Conservation (phyloP, 2,113 vertebrate species). For the Microcebus lehilahytsara region DNA sequence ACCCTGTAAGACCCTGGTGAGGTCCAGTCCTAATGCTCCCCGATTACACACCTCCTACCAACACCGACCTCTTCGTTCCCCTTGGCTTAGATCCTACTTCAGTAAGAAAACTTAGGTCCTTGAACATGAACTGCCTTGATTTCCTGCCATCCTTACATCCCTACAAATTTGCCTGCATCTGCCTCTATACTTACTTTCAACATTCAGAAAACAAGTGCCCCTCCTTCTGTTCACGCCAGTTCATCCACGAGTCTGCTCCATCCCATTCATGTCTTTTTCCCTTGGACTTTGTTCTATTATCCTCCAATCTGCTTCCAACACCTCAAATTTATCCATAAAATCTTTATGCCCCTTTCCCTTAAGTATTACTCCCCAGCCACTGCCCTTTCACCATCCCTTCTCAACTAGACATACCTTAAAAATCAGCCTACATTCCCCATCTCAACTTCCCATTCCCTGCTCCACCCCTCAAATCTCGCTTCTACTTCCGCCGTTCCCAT, state of each 20-base stretch:
- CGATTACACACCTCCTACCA: not conserved
- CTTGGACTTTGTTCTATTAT: not conserved
- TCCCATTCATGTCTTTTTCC: not conserved
- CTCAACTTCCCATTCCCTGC: too few relatives aligned
- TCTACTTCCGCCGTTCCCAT: too few relatives aligned
- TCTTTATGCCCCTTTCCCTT: not conserved
- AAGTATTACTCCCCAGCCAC: not conserved
- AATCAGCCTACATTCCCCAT: too few relatives aligned
- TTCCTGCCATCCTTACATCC: not conserved
- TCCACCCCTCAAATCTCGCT: too few relatives aligned
- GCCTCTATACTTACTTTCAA: not conserved
- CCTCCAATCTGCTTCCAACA: not conserved
- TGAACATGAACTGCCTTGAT: not conserved
- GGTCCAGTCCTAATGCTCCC: not conserved
- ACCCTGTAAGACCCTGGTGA: not conserved
- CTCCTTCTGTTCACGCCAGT: not conserved
- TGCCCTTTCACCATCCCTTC: too few relatives aligned
- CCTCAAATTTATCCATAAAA: not conserved
- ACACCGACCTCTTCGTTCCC: not conserved
- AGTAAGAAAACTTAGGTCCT: not conserved
- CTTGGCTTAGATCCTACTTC: not conserved
- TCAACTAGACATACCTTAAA: too few relatives aligned
- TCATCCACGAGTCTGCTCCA: fast-evolving
- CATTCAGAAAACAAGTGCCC: not conserved
- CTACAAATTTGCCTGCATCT: not conserved